Conservation (phyloP, 2,888 invertebrate genomes). For the Tetheella fluctuosa region DNA sequence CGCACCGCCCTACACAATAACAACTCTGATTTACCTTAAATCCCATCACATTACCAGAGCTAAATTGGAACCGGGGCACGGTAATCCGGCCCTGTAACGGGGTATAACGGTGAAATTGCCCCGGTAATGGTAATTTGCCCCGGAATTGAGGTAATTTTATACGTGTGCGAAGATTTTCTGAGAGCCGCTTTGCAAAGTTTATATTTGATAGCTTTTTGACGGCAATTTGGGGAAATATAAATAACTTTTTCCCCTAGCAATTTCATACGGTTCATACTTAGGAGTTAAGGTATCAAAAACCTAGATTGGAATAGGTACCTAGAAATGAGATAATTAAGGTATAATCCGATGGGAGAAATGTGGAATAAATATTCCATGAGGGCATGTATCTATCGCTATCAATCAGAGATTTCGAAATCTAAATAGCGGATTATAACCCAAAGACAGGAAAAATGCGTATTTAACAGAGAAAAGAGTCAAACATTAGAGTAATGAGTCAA, state of each 20-base stretch:
- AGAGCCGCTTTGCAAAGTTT: conserved; percentile 3
- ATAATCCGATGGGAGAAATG: too few species aligned
- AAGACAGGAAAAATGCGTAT: too few species aligned
- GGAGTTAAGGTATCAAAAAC: too few species aligned
- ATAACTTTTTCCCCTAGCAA: not conserved
- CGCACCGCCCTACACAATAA: conserved; percentile 32
- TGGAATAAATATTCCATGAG: too few species aligned
- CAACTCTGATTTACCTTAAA: conserved; percentile 55
- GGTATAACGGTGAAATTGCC: conserved; percentile 39
- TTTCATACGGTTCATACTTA: not conserved
- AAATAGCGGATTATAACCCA: too few species aligned
- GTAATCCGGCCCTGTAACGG: conserved; percentile 44
- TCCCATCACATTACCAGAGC: conserved; percentile 55
- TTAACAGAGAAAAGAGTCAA: too few species aligned
- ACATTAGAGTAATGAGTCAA: too few species aligned
- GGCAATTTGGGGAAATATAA: not conserved
- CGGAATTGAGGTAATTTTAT: conserved; percentile 19
- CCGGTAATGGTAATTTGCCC: conserved; percentile 28
- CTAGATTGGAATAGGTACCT: too few species aligned
- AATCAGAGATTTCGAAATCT: too few species aligned
- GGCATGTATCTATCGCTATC: too few species aligned
- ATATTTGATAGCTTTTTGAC: not conserved
- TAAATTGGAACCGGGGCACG: conserved; percentile 56
- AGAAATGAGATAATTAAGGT: too few species aligned
- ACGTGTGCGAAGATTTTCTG: not conserved